Percentiles rank a stretch among this genome's conserved stretches.
Conservation (phyloP, 2,797 vertebrate species). For the Peromyscus aztecus region DNA sequence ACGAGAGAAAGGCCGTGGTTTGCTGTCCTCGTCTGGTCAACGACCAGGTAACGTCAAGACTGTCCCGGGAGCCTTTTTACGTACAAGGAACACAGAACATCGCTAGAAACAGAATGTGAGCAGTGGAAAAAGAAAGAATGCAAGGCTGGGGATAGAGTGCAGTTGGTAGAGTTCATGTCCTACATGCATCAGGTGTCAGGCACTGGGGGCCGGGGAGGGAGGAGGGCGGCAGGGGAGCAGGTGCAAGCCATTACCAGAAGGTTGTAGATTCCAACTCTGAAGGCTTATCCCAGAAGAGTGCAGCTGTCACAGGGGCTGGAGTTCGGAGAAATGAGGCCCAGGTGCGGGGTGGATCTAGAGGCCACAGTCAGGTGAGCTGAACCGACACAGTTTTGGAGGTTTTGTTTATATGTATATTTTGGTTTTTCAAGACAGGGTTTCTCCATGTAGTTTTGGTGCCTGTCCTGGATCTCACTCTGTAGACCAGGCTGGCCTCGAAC, state of each 20-base stretch:
- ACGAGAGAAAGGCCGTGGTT: constrained; percentile 2
- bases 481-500: too few relatives aligned
- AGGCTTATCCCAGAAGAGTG: background rate
- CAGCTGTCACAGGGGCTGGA: background rate
- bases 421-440: too few relatives aligned
- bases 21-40: constrained; percentile 11
- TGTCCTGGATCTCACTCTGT: too few relatives aligned
- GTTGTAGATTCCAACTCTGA: background rate
- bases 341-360: background rate
- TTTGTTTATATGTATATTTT: too few relatives aligned
- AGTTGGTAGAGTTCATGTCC: background rate
- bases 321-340: background rate
- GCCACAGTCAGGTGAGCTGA: background rate
- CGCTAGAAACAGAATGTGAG: background rate
- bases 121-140: background rate
- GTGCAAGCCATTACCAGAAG: background rate
- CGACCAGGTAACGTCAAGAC: background rate
- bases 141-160: background rate
- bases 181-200: background rate
- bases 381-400: too few relatives aligned
- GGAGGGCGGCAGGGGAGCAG: background rate
- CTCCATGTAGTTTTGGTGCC: too few relatives aligned
- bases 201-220: background rate
- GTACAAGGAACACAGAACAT: background rate
- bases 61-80: background rate